A percentile compares a stretch with the other conserved stretches of the same genome.
These are phyloP conservation scores for Gymnocephalus cernua DNA, from an alignment of 2,113 vertebrate genomes.

Conservation along the genomic window DNA sequence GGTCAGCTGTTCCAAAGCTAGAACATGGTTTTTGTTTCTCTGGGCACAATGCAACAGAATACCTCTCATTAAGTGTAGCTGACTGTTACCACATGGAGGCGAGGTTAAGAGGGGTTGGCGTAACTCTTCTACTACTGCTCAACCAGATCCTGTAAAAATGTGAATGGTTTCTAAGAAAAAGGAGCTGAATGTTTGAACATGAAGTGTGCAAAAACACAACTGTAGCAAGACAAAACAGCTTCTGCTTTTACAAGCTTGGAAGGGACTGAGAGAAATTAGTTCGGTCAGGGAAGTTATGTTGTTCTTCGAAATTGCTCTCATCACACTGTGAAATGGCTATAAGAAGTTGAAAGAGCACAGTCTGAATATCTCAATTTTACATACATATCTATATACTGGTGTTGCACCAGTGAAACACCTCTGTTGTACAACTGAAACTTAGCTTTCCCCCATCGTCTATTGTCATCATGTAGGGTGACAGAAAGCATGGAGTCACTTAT, in stretches of 20 bases:
- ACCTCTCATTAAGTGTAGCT: conserved; percentile 61
- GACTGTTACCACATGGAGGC: conserved; percentile 64
- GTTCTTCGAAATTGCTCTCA: conserved; percentile 8
- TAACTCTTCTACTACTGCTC: conserved; percentile 58
- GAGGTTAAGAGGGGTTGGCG: conserved; percentile 59
- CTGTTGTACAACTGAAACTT: conserved; percentile 11
- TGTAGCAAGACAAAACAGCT: background rate
- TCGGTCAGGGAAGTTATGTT: background rate
- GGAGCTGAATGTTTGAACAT: background rate
- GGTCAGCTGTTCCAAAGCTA: conserved; percentile 52
- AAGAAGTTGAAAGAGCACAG: background rate
- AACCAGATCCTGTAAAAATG: conserved; percentile 34
- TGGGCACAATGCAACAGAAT: conserved; percentile 47
- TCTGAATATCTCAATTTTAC: background rate
- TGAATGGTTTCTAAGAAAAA: conserved; percentile 15
- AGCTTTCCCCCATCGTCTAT: conserved; percentile 31
- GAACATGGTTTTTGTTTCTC: conserved; percentile 45
- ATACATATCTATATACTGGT: background rate
- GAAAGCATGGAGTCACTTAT: conserved; percentile 72
- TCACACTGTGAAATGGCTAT: background rate
- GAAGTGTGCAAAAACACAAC: conserved; percentile 15
- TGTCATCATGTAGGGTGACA: conserved; percentile 51
- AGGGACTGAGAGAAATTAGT: background rate
- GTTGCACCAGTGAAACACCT: background rate
- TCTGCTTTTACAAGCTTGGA: conserved; percentile 18